phyloP scores from a whole-genome alignment of 2,888 invertebrate genomes.

The Cabera pusaria region DNA sequence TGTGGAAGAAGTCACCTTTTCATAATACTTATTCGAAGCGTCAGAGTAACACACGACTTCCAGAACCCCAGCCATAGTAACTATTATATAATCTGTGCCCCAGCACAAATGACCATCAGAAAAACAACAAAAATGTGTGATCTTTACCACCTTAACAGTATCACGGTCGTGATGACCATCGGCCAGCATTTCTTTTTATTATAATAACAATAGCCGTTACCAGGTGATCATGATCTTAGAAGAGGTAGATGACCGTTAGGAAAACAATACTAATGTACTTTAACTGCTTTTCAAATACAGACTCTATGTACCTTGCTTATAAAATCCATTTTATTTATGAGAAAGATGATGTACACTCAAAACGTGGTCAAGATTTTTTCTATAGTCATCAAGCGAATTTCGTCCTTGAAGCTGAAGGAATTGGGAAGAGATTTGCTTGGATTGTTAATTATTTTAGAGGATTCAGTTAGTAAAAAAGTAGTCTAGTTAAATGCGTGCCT shows the following conservation, averaged over 20 bases:
- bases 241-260: conserved; percentile 62
- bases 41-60: no score
- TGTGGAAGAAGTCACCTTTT: no score
- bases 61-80: no score
- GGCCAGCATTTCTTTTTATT: conserved; percentile 43
- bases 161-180: conserved; percentile 28
- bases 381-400: neutral
- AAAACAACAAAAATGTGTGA: conserved; percentile 31
- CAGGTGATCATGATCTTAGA: conserved; percentile 54
- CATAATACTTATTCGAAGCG: no score
- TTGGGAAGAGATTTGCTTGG: conserved; percentile 17
- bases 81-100: no score
- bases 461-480: conserved; percentile 6
- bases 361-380: neutral
- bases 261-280: conserved; percentile 20
- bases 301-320: accelerated
- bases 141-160: conserved; percentile 38
- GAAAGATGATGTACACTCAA: no score
- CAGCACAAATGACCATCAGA: neutral
- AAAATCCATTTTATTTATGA: no score
- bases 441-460: neutral
- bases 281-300: neutral
- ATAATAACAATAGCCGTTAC: conserved; percentile 55
- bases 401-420: neutral
- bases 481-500: conserved; percentile 12